Evolutionary conservation across 2,888 invertebrate species (phyloP), one percentile per base, ranked within the genome.

Genomic region (Drosophila lutescens): DNA sequence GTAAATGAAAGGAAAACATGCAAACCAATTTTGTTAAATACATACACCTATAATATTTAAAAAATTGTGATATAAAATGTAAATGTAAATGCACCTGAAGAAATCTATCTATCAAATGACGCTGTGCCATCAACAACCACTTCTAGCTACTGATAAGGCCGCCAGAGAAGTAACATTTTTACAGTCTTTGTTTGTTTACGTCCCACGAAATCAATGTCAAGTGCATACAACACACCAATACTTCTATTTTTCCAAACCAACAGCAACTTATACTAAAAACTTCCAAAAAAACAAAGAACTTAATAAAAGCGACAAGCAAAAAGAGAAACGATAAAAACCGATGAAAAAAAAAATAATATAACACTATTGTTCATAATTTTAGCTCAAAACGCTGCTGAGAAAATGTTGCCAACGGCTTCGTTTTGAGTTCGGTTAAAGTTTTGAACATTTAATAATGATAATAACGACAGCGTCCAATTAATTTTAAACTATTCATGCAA

Each of bases 1-100:
- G 82, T 86, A 84, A 84, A 83, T 79, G 56, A 61, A 51, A 54
- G 54, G 47, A 56, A 70, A 46, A 66, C 43, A 57, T 54, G 58
- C 46, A 74, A 60, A 74, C 62, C 46, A 72, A 69, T 74, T 79
- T 73, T 79, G 85, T 85, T 87, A 81, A 79, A 63, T 75, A 77
- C 60, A 80, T 63, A 58, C 63, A 63, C 81, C 67, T 69, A 81
- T 71, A 74, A 69, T 76, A 78, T 76, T 74, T 54, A 76, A 60
- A 66, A 80, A 83, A 88, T 83, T 83, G 88, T 88, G 88, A 85
- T 85, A 88, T 87, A 83, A 83, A 78, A 82, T 81, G 76, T 88
- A 84, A 83, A 86, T 86, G 84, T 79, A 76, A 88, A 56, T 76
- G 86, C 84, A 83, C 83, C 82, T 82, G 82, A 83, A 71, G 73